Percentiles rank a stretch among this genome's conserved stretches.
Evolutionary conservation across 2,888 invertebrate genomes (phyloP).

Genomic region (Heliconius ismenius): DNA sequence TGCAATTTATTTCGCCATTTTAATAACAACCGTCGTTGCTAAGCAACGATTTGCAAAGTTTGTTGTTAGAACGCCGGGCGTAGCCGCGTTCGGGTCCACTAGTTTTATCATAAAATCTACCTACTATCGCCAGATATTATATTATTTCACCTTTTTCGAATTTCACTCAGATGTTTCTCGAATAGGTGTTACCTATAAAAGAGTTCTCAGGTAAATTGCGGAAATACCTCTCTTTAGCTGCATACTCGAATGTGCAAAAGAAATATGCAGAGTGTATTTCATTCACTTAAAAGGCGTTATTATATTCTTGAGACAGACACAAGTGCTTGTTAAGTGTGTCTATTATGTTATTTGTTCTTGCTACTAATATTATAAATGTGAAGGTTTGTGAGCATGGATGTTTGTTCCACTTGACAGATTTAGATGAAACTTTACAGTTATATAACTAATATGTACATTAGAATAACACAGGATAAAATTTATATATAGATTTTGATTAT

Average conservation of each 20-base stretch:
- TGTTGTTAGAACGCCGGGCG: no score
- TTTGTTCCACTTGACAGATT: no score
- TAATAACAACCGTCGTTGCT: no score
- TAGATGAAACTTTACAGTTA: no score
- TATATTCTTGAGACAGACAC: conserved; percentile 15
- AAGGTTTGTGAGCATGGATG: no score
- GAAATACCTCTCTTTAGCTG: conserved; percentile 14
- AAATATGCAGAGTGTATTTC: conserved; percentile 10
- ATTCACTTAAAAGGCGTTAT: conserved; percentile 23
- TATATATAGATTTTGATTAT: no score
- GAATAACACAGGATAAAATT: no score
- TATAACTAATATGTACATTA: no score
- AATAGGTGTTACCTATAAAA: neutral
- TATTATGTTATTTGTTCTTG: neutral
- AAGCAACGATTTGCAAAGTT: no score
- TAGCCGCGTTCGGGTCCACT: no score
- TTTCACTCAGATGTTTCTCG: neutral
- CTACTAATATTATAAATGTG: no score
- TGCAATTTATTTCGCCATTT: no score
- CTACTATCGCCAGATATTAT: neutral
- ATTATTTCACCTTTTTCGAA: neutral
- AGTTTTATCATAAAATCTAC: neutral
- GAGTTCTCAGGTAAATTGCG: neutral
- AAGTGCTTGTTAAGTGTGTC: neutral
- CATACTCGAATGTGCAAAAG: neutral